Conservation (phyloP, 2,888 invertebrate species). For the Gari tellinella region DNA sequence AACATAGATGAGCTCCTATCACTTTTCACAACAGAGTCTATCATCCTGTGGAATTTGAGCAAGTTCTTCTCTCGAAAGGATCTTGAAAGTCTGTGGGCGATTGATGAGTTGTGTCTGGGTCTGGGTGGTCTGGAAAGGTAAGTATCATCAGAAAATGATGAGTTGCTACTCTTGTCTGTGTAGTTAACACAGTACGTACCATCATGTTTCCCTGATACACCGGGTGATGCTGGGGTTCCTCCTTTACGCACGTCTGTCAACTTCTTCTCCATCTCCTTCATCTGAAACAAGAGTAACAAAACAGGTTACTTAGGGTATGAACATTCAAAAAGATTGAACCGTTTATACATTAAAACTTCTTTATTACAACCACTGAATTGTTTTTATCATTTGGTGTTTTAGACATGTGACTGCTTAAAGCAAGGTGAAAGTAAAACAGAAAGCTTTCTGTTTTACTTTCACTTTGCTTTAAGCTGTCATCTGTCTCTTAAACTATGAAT, state of each 20-base stretch:
- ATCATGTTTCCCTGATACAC: slow-evolving; percentile 62
- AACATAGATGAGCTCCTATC: slow-evolving; percentile 41
- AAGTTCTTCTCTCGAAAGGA: slow-evolving; percentile 56
- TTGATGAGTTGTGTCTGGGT: slow-evolving; percentile 45
- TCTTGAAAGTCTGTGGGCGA: slow-evolving; percentile 52
- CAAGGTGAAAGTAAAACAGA: too few species aligned
- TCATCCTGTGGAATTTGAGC: slow-evolving; percentile 46
- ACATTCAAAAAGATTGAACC: too few species aligned
- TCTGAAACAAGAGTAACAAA: slow-evolving; percentile 79
- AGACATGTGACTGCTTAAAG: too few species aligned
- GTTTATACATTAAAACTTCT: too few species aligned
- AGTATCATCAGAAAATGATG: slow-evolving; percentile 65
- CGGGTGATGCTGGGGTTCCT: slow-evolving; percentile 54
- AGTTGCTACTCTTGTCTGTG: slow-evolving; percentile 58
- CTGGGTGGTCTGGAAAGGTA: slow-evolving; percentile 37
- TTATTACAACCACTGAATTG: too few species aligned
- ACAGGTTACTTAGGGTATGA: too few species aligned
- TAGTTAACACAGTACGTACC: slow-evolving; percentile 72
- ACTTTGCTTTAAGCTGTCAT: too few species aligned
- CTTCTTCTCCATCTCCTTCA: slow-evolving; percentile 86
- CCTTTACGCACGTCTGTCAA: slow-evolving; percentile 77
- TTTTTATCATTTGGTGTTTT: too few species aligned
- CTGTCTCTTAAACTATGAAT: too few species aligned
- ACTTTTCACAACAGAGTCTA: slow-evolving; percentile 42
- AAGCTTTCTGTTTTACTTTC: too few species aligned